Evolutionary conservation across 1,140 invertebrate species (phyloP).

Genomic region (Mesaphorura yosii): DNA sequence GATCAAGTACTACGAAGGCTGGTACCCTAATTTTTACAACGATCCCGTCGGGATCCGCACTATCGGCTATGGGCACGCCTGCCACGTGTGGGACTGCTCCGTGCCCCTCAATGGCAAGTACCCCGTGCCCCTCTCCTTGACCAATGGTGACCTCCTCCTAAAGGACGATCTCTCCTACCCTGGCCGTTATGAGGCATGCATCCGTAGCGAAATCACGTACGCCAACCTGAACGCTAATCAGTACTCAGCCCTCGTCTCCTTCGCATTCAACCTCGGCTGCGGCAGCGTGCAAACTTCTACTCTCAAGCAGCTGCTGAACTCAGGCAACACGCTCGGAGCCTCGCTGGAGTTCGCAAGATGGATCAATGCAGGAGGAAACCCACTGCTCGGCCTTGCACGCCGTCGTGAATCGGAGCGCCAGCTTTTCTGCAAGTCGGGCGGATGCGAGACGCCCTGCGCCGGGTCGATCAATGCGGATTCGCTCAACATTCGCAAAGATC

Average conservation of each 20-base stretch:
- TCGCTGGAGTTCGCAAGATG: slow-evolving; percentile 20
- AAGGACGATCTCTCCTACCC: slow-evolving; percentile 13
- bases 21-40: slow-evolving; percentile 27
- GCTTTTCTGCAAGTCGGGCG: slow-evolving; percentile 19
- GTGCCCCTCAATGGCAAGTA: slow-evolving; percentile 26
- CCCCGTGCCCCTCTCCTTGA: slow-evolving; percentile 14
- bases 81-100: slow-evolving; percentile 24
- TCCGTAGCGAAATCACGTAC: slow-evolving; percentile 8
- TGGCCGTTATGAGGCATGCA: slow-evolving; percentile 21
- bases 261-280: slow-evolving; percentile 28
- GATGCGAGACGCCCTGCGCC: slow-evolving; percentile 10
- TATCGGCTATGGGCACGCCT: slow-evolving; percentile 29
- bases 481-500: slow-evolving; percentile 12
- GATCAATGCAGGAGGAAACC: slow-evolving; percentile 23
- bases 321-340: slow-evolving; percentile 15
- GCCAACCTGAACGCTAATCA: slow-evolving; percentile 21
- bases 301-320: slow-evolving; percentile 7
- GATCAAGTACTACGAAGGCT: slow-evolving; percentile 29
- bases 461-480: slow-evolving; percentile 3
- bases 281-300: slow-evolving; percentile 21
- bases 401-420: slow-evolving; percentile 21
- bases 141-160: slow-evolving; percentile 19
- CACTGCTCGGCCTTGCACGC: slow-evolving; percentile 21
- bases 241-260: slow-evolving; percentile 25
- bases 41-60: slow-evolving; percentile 26